phyloP scores from a whole-genome alignment of 1,140 invertebrate genomes.

The Aphidius gifuensis region DNA sequence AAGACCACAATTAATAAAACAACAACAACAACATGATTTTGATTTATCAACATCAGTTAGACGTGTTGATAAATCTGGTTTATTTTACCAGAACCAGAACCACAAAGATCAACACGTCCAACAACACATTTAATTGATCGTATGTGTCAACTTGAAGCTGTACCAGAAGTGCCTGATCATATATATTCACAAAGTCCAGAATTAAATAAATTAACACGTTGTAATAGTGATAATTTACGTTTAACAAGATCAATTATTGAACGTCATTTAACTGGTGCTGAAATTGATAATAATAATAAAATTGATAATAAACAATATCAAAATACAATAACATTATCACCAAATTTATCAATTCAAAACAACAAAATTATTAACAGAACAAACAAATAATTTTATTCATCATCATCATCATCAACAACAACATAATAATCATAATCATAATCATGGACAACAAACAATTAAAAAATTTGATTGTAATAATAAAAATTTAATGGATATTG shows the following conservation, averaged over 20 bases:
- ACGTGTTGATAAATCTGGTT: constrained; percentile 45
- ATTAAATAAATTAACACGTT: constrained; percentile 5
- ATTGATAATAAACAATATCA: neutral
- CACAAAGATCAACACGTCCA: constrained; percentile 21
- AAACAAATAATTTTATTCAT: constrained; percentile 6
- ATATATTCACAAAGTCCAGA: constrained; percentile 25
- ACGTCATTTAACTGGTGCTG: constrained; percentile 37
- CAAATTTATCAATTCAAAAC: neutral
- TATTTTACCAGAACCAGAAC: constrained; percentile 40
- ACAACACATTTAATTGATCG: constrained; percentile 34
- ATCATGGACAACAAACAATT: constrained; percentile 3
- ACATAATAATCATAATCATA: neutral
- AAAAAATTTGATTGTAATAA: no score
- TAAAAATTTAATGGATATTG: neutral
- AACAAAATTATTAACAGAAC: neutral
- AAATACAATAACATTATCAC: constrained; percentile 11
- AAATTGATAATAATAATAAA: constrained; percentile 26
- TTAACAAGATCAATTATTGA: constrained; percentile 26
- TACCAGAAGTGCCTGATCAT: constrained; percentile 46
- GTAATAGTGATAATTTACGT: constrained; percentile 8
- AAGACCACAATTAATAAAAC: constrained; percentile 1
- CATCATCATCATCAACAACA: constrained; percentile 11
- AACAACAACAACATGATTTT: constrained; percentile 27
- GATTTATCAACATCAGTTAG: constrained; percentile 32
- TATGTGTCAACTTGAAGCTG: constrained; percentile 40